These are phyloP conservation scores for Lytechinus variegatus DNA, from an alignment of 35 echinoderm and acorn worm genomes.

Conservation along the genomic window DNA sequence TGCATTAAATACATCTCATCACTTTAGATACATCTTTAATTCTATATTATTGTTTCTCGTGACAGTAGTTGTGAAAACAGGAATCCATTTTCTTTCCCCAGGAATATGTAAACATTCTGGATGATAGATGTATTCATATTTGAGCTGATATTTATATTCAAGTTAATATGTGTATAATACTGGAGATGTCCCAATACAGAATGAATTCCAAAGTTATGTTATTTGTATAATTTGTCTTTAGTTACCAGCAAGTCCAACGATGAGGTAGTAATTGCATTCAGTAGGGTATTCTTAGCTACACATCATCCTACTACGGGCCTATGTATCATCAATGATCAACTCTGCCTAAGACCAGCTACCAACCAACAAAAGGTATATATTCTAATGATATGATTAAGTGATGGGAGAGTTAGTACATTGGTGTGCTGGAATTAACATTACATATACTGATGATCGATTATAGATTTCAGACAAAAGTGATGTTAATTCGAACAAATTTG, in stretches of 20 bases:
- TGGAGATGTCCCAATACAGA: neutral
- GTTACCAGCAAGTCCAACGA: neutral
- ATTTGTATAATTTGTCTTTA: neutral
- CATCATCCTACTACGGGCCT: slow-evolving; percentile 40
- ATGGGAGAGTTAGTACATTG: too few species aligned
- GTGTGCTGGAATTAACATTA: too few species aligned
- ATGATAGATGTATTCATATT: neutral
- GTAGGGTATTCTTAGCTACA: slow-evolving; percentile 46
- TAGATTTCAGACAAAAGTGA: too few species aligned
- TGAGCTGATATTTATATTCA: neutral
- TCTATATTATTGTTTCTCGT: too few species aligned
- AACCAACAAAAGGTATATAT: slow-evolving; percentile 59
- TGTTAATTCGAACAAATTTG: too few species aligned
- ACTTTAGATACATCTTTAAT: too few species aligned
- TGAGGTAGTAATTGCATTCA: slow-evolving; percentile 50
- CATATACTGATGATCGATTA: too few species aligned
- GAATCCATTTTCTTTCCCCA: too few species aligned
- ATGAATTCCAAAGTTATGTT: neutral
- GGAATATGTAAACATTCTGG: neutral
- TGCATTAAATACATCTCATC: too few species aligned
- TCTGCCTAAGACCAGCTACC: slow-evolving; percentile 57
- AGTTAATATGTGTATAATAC: too few species aligned
- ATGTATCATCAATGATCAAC: slow-evolving; percentile 64
- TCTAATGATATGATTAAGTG: too few species aligned
- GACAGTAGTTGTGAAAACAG: too few species aligned